These are phyloP conservation scores for Xenentodon cancila DNA, from an alignment of 2,797 vertebrate species.

Conservation along the genomic window DNA sequence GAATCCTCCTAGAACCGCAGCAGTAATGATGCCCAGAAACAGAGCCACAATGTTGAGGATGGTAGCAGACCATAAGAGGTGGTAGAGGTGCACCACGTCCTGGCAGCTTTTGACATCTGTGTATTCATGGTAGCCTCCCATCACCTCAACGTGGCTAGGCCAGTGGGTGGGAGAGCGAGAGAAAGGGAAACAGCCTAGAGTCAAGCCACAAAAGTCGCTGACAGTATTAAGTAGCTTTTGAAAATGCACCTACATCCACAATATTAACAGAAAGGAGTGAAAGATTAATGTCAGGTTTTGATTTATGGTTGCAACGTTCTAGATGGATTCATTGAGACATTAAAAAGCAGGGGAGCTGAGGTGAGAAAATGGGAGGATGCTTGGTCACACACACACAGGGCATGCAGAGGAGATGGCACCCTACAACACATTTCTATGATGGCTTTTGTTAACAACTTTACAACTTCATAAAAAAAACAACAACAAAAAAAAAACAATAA, in stretches of 20 bases:
- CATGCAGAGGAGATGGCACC: constrained; percentile 63
- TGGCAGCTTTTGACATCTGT: constrained; percentile 97
- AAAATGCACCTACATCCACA: constrained; percentile 1
- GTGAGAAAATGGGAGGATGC: constrained; percentile 47
- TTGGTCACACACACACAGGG: constrained; percentile 38
- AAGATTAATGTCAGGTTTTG: constrained; percentile 32
- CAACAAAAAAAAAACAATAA: constrained; percentile 34
- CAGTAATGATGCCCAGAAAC: constrained; percentile 97
- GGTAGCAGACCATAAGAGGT: constrained; percentile 95
- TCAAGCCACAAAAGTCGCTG: constrained; percentile 51
- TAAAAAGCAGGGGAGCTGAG: constrained; percentile 21
- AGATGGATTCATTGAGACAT: constrained; percentile 24
- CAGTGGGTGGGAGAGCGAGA: constrained; percentile 55
- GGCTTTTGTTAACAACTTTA: constrained; percentile 24
- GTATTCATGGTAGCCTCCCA: constrained; percentile 95
- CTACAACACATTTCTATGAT: constrained; percentile 46
- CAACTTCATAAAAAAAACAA: constrained; percentile 31
- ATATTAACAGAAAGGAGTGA: constrained; percentile 28
- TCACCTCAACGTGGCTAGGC: constrained; percentile 81
- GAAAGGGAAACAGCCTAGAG: constrained; percentile 40
- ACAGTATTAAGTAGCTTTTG: neutral
- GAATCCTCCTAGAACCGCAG: constrained; percentile 95
- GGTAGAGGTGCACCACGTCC: constrained; percentile 96
- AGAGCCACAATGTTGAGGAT: constrained; percentile 96
- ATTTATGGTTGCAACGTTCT: constrained; percentile 33